These are phyloP conservation scores for Edolisoma coerulescens DNA, from an alignment of 2,113 vertebrate species.

Conservation along the genomic window DNA sequence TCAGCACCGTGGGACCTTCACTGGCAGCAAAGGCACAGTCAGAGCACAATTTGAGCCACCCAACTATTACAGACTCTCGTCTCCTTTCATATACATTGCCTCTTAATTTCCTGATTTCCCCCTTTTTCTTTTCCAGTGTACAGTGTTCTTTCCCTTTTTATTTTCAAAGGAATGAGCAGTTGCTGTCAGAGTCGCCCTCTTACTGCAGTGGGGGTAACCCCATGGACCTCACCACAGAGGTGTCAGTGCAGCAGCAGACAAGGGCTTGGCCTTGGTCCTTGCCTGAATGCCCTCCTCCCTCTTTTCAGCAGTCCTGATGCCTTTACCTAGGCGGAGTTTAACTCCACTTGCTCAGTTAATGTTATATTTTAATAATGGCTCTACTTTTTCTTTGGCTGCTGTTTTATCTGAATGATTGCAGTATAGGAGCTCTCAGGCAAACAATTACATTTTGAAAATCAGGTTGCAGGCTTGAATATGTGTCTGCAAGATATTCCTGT, in stretches of 20 bases:
- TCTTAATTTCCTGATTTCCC: not conserved
- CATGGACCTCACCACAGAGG: not conserved
- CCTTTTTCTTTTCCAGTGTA: not conserved
- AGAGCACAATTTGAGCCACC: not conserved
- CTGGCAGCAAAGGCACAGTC: not conserved
- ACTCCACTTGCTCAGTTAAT: not conserved
- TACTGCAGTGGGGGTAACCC: not conserved
- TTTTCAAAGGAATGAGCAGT: not conserved
- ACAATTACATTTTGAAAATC: not conserved
- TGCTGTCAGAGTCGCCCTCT: fast-evolving
- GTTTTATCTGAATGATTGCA: not conserved
- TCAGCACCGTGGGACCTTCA: fast-evolving
- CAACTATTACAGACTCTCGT: not conserved
- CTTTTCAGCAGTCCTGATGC: not conserved
- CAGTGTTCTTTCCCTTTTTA: not conserved
- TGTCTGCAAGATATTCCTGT: not conserved
- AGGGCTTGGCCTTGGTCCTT: not conserved
- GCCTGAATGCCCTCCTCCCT: not conserved
- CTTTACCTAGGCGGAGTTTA: not conserved
- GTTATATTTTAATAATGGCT: not conserved
- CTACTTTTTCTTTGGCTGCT: not conserved
- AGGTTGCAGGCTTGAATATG: not conserved
- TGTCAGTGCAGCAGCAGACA: not conserved
- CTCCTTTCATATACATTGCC: not conserved
- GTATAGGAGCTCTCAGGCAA: not conserved